Base-by-base conservation (phyloP, 2,888 invertebrate species). In the Venusia cambrica region DNA sequence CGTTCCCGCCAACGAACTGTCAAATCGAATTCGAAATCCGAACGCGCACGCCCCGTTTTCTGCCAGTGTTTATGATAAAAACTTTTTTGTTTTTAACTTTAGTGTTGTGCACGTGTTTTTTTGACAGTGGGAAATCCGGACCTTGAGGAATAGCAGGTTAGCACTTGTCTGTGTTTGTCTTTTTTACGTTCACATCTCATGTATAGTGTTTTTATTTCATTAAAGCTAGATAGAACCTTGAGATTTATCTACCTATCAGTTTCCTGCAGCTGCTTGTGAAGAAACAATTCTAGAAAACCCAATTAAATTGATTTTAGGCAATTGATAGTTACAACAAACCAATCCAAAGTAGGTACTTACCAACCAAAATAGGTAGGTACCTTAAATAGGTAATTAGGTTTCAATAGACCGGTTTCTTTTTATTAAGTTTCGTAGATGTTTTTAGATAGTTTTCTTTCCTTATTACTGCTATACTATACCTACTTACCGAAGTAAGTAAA, bases 101-200 rank as follows among this genome's bases (percentile, higher is more conserved):
- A 50, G 62, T 65, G 67, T 53, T 57, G 46, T 57, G 51, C 38
- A 39, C 47, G 63, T 69, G 70, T 52, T 57, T 54, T 61, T 59
- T 57, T 54, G 4, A 24, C 18, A 30, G 22, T 40, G 36, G 17
- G 32, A 24, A 33, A 44, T 27, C 59, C 60, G 66, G 64, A 67
- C 60, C 53, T 54, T 48, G 57, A 53, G 57, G 56, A 58, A 44
- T 25, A 35, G 38, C 51, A 71, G 72, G 72, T 72, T 69, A 69
- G 61, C 62, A 62, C 53, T 57, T 61, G 57, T 58, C 50, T 50
- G 47, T 58, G 50, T 55, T 54, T 62, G 55, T 58, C 52, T 54
- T 62, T 63, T 57, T 54, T 62, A 54, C 57, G 49, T 57, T 53
- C 42, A 48, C 48, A 44, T 51, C n/a, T 47, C 38, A 25, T 36